Evolutionary conservation across 1,140 invertebrate species (phyloP).

Genomic region (Sinonovacula constricta): DNA sequence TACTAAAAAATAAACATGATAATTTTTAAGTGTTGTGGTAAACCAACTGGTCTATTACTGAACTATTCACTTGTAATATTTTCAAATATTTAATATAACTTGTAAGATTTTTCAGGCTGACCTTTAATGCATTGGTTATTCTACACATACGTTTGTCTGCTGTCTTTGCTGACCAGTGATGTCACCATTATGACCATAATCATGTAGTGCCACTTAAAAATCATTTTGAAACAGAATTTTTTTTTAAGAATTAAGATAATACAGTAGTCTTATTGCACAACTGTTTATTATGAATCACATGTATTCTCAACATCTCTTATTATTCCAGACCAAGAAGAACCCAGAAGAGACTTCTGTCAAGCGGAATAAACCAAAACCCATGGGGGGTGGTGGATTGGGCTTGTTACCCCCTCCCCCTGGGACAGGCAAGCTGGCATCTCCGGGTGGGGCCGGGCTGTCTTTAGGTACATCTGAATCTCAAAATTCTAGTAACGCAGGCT

Average conservation of each 20-base stretch:
- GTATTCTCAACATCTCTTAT: neutral
- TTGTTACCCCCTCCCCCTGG: slow-evolving; percentile 90
- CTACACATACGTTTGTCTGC: no score
- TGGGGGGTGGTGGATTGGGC: slow-evolving; percentile 79
- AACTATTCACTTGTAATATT: no score
- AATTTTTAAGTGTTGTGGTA: no score
- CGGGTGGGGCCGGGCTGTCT: slow-evolving; percentile 80
- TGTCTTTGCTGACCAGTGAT: no score
- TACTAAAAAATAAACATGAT: no score
- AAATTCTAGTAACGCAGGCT: no score
- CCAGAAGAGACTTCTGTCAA: slow-evolving; percentile 82
- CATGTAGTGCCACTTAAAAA: neutral
- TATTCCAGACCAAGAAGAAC: slow-evolving; percentile 85
- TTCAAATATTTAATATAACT: no score
- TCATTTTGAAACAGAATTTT: neutral
- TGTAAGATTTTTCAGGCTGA: no score
- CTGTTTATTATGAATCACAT: neutral
- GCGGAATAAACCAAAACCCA: slow-evolving; percentile 82
- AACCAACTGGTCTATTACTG: no score
- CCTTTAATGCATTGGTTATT: neutral
- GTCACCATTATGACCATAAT: neutral
- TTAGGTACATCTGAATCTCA: slow-evolving; percentile 27
- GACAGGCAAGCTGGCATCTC: slow-evolving; percentile 84
- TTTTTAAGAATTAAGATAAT: neutral
- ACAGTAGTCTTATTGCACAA: neutral